A percentile compares a stretch with the other conserved stretches of the same genome.
These are phyloP conservation scores for Asteroscopus sphinx DNA, from an alignment of 2,888 invertebrate species.

Conservation along the genomic window DNA sequence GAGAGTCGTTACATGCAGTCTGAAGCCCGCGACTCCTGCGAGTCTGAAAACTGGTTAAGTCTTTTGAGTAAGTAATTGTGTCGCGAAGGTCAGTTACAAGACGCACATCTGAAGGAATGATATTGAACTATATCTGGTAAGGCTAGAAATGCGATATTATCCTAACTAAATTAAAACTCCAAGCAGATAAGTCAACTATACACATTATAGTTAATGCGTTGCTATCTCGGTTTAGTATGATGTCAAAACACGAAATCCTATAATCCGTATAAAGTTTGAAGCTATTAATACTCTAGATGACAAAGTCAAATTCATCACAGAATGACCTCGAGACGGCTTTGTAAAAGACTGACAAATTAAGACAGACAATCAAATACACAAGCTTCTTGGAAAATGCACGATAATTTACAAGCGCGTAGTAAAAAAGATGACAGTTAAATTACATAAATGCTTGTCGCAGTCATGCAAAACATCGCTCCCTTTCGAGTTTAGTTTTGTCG, in stretches of 20 bases:
- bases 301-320: conserved; percentile 38
- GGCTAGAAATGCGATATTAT: too few species aligned
- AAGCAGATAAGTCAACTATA: too few species aligned
- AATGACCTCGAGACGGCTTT: conserved; percentile 37
- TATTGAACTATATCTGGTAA: too few species aligned
- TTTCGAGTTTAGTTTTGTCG: conserved; percentile 15
- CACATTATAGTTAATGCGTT: not conserved
- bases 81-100: too few species aligned
- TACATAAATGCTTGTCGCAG: conserved; percentile 16
- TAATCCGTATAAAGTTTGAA: conserved; percentile 14
- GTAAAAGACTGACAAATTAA: conserved; percentile 28
- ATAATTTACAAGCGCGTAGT: conserved; percentile 4
- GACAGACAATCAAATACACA: conserved; percentile 15
- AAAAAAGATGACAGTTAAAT: conserved; percentile 29
- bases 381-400: conserved; percentile 24
- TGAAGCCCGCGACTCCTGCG: too few species aligned
- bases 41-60: too few species aligned
- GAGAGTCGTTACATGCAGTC: too few species aligned
- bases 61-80: too few species aligned
- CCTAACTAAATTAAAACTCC: too few species aligned
- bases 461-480: conserved; percentile 27
- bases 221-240: not conserved
- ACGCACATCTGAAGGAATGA: too few species aligned
- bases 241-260: conserved; percentile 7
- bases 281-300: conserved; percentile 26